These are phyloP conservation scores for Xestia xanthographa DNA, from an alignment of 2,888 invertebrate genomes.

Conservation along the genomic window DNA sequence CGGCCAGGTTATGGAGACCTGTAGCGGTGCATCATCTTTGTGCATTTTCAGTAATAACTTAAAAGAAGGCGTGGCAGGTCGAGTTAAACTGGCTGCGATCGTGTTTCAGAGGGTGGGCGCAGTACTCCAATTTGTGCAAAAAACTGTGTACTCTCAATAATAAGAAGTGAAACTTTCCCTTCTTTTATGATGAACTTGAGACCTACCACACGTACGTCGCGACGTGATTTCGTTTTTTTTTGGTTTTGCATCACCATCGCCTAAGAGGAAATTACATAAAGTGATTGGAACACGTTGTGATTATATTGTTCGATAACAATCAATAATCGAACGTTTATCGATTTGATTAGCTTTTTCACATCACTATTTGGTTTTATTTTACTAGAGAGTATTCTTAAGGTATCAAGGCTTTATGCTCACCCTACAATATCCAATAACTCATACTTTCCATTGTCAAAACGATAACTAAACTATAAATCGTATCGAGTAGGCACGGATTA, in stretches of 20 bases:
- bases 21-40: slow-evolving; percentile 67
- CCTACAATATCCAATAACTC: slow-evolving; percentile 17
- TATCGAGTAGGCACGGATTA: slow-evolving; percentile 66
- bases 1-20: slow-evolving; percentile 73
- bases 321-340: slow-evolving; percentile 39
- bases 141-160: slow-evolving; percentile 73
- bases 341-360: slow-evolving; percentile 28
- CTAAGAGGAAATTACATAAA: slow-evolving; percentile 58
- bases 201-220: slow-evolving; percentile 70
- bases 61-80: slow-evolving; percentile 68
- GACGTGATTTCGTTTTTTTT: slow-evolving; percentile 62
- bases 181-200: slow-evolving; percentile 70
- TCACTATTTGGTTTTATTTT: slow-evolving; percentile 22
- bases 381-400: not conserved
- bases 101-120: slow-evolving; percentile 77
- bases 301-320: slow-evolving; percentile 49
- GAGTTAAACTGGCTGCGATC: slow-evolving; percentile 69
- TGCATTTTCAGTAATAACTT: slow-evolving; percentile 70
- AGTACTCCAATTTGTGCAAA: slow-evolving; percentile 80
- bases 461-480: slow-evolving; percentile 70
- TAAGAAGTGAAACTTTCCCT: slow-evolving; percentile 76
- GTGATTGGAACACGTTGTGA: slow-evolving; percentile 51
- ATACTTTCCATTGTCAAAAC: slow-evolving; percentile 63
- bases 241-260: slow-evolving; percentile 35
- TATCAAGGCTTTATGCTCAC: not conserved